Evolutionary conservation across 2,888 invertebrate genomes (phyloP).

Genomic region (Beris morrisii): DNA sequence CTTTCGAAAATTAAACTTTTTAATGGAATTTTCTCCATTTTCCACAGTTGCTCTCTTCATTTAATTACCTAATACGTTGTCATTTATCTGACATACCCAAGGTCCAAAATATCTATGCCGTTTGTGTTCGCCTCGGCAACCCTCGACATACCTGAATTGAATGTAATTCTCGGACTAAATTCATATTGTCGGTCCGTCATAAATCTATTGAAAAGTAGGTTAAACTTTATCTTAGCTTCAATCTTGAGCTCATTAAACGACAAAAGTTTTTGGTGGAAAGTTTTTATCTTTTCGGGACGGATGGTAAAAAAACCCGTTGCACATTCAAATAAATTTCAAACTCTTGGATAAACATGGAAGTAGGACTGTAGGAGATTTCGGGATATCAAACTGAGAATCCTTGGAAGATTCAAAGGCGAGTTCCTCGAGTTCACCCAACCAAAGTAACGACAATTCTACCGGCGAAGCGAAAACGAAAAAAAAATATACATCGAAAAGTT

Average conservation of each 20-base stretch:
- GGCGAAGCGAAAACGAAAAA: slow-evolving; percentile 5
- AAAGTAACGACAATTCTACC: slow-evolving; percentile 11
- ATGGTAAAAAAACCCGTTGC: neutral
- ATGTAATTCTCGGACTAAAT: neutral
- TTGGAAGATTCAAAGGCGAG: slow-evolving; percentile 16
- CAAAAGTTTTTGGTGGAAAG: slow-evolving; percentile 14
- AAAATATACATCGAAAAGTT: neutral
- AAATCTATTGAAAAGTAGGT: slow-evolving; percentile 14
- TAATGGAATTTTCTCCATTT: too few relatives aligned
- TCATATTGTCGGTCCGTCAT: slow-evolving; percentile 25
- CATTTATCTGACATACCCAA: too few relatives aligned
- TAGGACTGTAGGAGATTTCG: slow-evolving; percentile 3
- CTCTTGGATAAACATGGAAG: slow-evolving; percentile 3
- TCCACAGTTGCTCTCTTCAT: too few relatives aligned
- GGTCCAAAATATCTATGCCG: too few relatives aligned
- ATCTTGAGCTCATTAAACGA: slow-evolving; percentile 9
- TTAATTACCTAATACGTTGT: too few relatives aligned
- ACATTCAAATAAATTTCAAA: slow-evolving; percentile 23
- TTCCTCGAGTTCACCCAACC: neutral
- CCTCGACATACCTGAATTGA: too few relatives aligned
- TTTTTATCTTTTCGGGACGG: slow-evolving; percentile 11
- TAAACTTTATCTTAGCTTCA: slow-evolving; percentile 7
- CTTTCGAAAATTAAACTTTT: too few relatives aligned
- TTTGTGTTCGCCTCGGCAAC: too few relatives aligned
- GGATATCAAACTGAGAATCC: slow-evolving; percentile 1